Evolutionary conservation across 1,140 invertebrate genomes (phyloP).

Genomic region (Drosophila setifemur): DNA sequence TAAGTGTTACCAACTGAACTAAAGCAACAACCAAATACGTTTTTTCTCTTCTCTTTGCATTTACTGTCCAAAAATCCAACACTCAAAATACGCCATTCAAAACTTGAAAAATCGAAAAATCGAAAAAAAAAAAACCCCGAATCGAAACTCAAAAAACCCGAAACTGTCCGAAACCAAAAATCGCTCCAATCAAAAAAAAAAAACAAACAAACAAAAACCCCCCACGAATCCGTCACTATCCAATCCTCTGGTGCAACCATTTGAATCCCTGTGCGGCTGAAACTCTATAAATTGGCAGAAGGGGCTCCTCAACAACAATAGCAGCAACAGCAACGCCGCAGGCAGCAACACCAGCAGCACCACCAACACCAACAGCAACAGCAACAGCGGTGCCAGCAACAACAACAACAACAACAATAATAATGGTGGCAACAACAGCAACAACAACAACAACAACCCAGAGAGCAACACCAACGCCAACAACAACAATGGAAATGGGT

Average conservation of each 20-base stretch:
- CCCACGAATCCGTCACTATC: conserved; percentile 10
- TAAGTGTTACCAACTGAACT: conserved; percentile 74
- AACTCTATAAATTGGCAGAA: conserved; percentile 36
- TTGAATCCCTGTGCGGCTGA: conserved; percentile 25
- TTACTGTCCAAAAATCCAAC: conserved; percentile 55
- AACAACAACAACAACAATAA: not conserved
- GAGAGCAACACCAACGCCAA: not conserved
- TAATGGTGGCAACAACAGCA: not conserved
- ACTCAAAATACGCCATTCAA: conserved; percentile 24
- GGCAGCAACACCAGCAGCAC: not conserved
- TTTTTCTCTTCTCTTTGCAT: conserved; percentile 80
- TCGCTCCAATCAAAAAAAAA: conserved; percentile 8
- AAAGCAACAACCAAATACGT: conserved; percentile 67
- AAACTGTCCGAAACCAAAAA: conserved; percentile 2
- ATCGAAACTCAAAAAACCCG: conserved; percentile 3
- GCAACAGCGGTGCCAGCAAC: not conserved
- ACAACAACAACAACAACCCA: not conserved
- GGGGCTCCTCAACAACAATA: conserved; percentile 28
- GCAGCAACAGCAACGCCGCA: not conserved
- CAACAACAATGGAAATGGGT: not conserved
- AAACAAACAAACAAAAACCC: not conserved
- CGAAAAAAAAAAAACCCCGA: not conserved
- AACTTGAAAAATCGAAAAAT: conserved; percentile 27
- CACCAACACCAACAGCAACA: conserved; percentile 7
- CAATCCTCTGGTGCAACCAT: conserved; percentile 36